These are phyloP conservation scores for Pteropus alecto DNA, from an alignment of 2,113 vertebrate species.

Conservation along the genomic window DNA sequence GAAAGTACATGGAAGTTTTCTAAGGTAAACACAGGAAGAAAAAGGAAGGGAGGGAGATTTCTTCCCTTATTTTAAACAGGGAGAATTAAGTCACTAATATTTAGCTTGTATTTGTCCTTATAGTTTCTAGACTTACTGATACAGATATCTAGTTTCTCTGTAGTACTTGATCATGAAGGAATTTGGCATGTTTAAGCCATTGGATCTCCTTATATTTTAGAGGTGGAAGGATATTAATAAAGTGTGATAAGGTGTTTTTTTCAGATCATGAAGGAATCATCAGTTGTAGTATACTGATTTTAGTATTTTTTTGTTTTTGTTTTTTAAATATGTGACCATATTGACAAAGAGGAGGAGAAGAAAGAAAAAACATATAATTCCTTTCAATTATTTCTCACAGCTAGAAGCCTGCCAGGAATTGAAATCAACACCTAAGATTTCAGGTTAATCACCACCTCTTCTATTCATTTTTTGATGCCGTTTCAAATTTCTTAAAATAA, in stretches of 20 bases:
- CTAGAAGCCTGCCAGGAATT: not conserved
- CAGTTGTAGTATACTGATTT: not conserved
- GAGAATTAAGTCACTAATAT: not conserved
- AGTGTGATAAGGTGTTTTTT: not conserved
- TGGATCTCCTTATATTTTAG: not conserved
- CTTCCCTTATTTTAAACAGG: not conserved
- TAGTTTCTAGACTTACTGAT: not conserved
- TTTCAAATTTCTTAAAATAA: not conserved
- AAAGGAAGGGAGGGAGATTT: not conserved
- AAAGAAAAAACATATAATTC: not conserved
- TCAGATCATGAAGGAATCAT: not conserved
- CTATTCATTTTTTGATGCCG: not conserved
- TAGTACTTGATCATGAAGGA: not conserved
- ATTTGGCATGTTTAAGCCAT: not conserved
- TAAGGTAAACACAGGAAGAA: not conserved
- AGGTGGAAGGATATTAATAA: not conserved
- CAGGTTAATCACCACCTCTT: not conserved
- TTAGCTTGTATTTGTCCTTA: not conserved
- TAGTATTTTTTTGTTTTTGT: not conserved
- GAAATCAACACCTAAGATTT: not conserved
- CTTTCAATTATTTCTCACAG: not conserved
- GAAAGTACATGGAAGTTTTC: not conserved
- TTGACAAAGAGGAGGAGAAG: not conserved
- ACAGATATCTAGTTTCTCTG: not conserved
- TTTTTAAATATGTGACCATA: too few relatives aligned